A percentile compares a stretch with the other conserved stretches of the same genome.
phyloP scores from a whole-genome alignment of 1,140 invertebrate genomes.

The Alviniconcha marisindica region DNA sequence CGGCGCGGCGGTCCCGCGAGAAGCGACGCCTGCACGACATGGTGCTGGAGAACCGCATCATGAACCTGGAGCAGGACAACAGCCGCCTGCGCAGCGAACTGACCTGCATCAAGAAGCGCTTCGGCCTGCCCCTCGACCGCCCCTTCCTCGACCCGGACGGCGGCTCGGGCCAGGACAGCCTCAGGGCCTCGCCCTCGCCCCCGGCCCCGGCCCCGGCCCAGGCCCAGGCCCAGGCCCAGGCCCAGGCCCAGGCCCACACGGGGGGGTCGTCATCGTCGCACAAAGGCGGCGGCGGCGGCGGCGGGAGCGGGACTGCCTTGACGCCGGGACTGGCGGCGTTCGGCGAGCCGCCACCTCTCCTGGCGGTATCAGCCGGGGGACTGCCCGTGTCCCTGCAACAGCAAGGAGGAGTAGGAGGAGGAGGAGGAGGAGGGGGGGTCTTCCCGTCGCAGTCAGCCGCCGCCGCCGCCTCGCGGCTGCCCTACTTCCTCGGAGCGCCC shows the following conservation, averaged over 20 bases:
- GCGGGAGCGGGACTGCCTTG: conserved; percentile 20
- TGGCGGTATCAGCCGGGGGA: conserved; percentile 39
- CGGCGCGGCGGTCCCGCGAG: conserved; percentile 94
- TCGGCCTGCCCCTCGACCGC: conserved; percentile 82
- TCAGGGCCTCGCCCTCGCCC: background rate
- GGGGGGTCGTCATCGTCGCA: conserved; percentile 1
- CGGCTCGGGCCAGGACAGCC: conserved; percentile 7
- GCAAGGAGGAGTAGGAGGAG: no score
- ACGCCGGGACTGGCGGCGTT: conserved; percentile 28
- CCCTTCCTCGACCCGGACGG: conserved; percentile 49
- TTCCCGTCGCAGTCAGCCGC: conserved; percentile 37
- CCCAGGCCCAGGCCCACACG: conserved; percentile 30
- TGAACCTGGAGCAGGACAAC: conserved; percentile 96
- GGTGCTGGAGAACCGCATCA: conserved; percentile 94
- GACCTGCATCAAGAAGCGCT: conserved; percentile 94
- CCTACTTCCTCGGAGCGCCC: conserved; percentile 41
- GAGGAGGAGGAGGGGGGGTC: no score
- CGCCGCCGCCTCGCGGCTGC: conserved; percentile 23
- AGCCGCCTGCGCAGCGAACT: conserved; percentile 94
- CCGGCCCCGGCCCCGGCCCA: background rate
- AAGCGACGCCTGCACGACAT: conserved; percentile 98
- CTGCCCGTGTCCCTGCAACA: conserved; percentile 39
- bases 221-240: conserved; percentile 40
- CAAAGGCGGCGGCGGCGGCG: background rate
- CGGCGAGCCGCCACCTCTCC: conserved; percentile 48